Conservation (phyloP, 2,113 vertebrate species). For the Phainopepla nitens region DNA sequence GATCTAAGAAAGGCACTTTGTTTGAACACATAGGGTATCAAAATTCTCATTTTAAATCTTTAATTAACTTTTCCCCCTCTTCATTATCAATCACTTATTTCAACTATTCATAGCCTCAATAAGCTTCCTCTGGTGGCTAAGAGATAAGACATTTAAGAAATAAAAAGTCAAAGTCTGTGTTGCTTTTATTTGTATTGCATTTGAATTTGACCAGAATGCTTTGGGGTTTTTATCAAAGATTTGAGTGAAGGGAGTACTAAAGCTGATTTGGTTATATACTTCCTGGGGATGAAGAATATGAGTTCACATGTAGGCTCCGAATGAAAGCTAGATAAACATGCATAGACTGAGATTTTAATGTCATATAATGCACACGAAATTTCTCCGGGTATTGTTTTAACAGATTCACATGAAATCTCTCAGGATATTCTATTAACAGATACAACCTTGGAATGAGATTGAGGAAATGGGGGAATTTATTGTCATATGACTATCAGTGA, state of each 20-base stretch:
- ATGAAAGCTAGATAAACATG: not conserved
- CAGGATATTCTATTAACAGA: not conserved
- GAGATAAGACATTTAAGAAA: constrained; percentile 57
- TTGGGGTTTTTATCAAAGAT: not conserved
- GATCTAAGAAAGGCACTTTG: constrained; percentile 56
- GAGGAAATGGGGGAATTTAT: not conserved
- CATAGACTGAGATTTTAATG: not conserved
- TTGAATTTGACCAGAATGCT: constrained; percentile 31
- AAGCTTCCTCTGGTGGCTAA: constrained; percentile 45
- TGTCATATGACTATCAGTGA: not conserved
- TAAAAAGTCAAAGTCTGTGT: not conserved
- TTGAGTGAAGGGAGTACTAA: not conserved
- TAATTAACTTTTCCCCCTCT: constrained; percentile 59
- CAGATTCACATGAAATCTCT: not conserved
- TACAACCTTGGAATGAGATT: not conserved
- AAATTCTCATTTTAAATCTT: constrained; percentile 64
- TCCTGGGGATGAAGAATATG: not conserved
- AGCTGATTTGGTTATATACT: not conserved
- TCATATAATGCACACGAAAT: not conserved
- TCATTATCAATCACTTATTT: constrained; percentile 54
- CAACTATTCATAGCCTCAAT: constrained; percentile 24
- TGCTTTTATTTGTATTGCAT: constrained; percentile 28
- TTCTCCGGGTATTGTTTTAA: not conserved
- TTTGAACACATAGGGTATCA: constrained; percentile 59
- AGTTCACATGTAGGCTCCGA: not conserved